A percentile compares a stretch with the other conserved stretches of the same genome.
phyloP scores from a whole-genome alignment of 2,888 invertebrate species.

The Abrostola triplasia region DNA sequence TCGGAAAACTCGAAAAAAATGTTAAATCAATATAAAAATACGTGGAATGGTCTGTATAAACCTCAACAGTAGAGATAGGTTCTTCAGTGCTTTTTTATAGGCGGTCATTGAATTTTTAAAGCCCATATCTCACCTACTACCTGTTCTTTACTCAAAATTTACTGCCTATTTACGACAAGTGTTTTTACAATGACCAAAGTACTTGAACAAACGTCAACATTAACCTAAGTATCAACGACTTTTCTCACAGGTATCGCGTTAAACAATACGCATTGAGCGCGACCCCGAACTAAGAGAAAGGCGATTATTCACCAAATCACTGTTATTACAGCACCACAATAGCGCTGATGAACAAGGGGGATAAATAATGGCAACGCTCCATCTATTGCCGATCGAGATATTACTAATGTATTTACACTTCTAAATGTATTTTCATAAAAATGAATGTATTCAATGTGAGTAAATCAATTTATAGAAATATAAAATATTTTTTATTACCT shows the following conservation, averaged over 20 bases:
- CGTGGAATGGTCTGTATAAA: neutral
- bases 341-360: slow-evolving; percentile 69
- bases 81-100: slow-evolving; percentile 7
- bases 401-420: slow-evolving; percentile 26
- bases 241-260: slow-evolving; percentile 86
- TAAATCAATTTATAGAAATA: slow-evolving; percentile 24
- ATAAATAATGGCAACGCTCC: slow-evolving; percentile 53
- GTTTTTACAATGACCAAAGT: slow-evolving; percentile 51
- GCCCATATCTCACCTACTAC: slow-evolving; percentile 28
- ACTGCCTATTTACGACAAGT: slow-evolving; percentile 42
- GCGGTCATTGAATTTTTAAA: slow-evolving; percentile 32
- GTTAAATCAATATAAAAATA: neutral
- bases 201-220: slow-evolving; percentile 42
- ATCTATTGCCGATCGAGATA: slow-evolving; percentile 50
- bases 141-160: slow-evolving; percentile 33
- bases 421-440: slow-evolving; percentile 13
- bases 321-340: slow-evolving; percentile 81
- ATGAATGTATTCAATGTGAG: slow-evolving; percentile 13
- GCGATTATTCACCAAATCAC: slow-evolving; percentile 80
- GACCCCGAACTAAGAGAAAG: slow-evolving; percentile 78
- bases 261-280: slow-evolving; percentile 67
- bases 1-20: no score
- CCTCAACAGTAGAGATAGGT: neutral
- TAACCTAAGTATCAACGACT: slow-evolving; percentile 69
- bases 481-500: slow-evolving; percentile 7